A percentile compares a stretch with the other conserved stretches of the same genome.
Evolutionary conservation across 2,113 vertebrate species (phyloP).

Genomic region (Varanus salvator): DNA sequence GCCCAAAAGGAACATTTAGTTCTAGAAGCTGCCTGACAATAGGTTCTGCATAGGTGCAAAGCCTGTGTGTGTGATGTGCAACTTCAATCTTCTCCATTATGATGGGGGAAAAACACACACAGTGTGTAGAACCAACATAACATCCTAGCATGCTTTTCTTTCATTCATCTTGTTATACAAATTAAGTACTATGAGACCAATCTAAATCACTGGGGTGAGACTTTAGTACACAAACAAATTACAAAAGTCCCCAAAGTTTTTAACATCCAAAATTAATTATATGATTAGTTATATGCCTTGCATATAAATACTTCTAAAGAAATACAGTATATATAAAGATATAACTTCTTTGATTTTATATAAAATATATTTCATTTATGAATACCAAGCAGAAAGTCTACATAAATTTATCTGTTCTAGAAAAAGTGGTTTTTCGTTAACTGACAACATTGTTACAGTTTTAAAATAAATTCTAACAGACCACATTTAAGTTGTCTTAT

Average conservation of each 20-base stretch:
- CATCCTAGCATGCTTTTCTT: neutral
- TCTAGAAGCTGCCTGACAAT: no score
- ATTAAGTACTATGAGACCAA: slow-evolving; percentile 22
- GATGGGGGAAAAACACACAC: neutral
- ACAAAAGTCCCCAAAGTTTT: slow-evolving; percentile 24
- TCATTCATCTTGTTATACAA: slow-evolving; percentile 26
- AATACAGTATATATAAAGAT: neutral
- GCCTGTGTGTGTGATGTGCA: no score
- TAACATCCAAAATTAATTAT: slow-evolving; percentile 32
- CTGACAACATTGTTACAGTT: no score
- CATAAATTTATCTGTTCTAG: neutral
- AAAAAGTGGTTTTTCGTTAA: neutral
- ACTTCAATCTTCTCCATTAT: no score
- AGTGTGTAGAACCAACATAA: slow-evolving; percentile 13
- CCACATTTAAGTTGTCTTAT: neutral
- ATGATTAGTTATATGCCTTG: neutral
- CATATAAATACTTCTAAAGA: neutral
- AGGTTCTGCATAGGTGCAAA: no score
- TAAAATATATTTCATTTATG: neutral
- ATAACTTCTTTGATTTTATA: neutral
- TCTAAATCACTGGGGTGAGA: slow-evolving; percentile 11
- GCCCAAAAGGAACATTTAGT: no score
- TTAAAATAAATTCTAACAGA: no score
- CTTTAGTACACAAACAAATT: slow-evolving; percentile 40
- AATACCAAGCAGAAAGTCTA: neutral